Evolutionary conservation across 2,888 invertebrate genomes (phyloP).

Genomic region (Anoplius nigerrimus): DNA sequence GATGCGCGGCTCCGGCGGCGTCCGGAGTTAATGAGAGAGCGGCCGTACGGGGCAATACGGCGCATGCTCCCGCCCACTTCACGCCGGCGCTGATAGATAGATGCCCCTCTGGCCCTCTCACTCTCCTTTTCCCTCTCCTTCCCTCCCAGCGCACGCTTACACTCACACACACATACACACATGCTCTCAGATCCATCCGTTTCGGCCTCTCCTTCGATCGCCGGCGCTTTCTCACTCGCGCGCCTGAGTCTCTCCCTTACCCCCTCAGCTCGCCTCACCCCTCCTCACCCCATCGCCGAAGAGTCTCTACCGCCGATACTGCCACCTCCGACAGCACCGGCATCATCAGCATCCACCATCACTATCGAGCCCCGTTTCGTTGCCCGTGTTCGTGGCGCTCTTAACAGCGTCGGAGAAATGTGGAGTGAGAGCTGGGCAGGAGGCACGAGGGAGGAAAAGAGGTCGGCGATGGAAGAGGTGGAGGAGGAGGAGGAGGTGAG

Average conservation of each 20-base stretch:
- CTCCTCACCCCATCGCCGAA: not conserved
- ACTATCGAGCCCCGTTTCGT: not conserved
- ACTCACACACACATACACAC: not conserved
- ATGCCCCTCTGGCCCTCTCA: slow-evolving; percentile 60
- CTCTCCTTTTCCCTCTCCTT: slow-evolving; percentile 41
- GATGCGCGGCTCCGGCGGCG: slow-evolving; percentile 79
- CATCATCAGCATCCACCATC: slow-evolving; percentile 2
- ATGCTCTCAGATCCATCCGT: not conserved
- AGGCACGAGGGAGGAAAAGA: slow-evolving; percentile 7
- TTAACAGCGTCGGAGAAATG: not conserved
- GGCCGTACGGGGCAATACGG: slow-evolving; percentile 73
- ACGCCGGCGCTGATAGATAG: slow-evolving; percentile 75
- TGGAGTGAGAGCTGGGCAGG: not conserved
- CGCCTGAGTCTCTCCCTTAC: slow-evolving; percentile 12
- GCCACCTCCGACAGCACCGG: slow-evolving; percentile 1
- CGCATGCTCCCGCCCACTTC: slow-evolving; percentile 75
- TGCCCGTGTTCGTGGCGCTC: slow-evolving; percentile 3
- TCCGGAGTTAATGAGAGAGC: slow-evolving; percentile 75
- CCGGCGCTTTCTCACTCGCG: not conserved
- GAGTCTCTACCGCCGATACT: not conserved
- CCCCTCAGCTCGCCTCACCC: not conserved
- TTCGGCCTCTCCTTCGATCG: slow-evolving; percentile 3
- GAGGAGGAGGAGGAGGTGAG: slow-evolving; percentile 3
- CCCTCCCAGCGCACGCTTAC: slow-evolving; percentile 30
- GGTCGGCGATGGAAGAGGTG: slow-evolving; percentile 3